Base-by-base conservation (phyloP, 2,888 invertebrate genomes). In the Caenorhabditis sinica region DNA sequence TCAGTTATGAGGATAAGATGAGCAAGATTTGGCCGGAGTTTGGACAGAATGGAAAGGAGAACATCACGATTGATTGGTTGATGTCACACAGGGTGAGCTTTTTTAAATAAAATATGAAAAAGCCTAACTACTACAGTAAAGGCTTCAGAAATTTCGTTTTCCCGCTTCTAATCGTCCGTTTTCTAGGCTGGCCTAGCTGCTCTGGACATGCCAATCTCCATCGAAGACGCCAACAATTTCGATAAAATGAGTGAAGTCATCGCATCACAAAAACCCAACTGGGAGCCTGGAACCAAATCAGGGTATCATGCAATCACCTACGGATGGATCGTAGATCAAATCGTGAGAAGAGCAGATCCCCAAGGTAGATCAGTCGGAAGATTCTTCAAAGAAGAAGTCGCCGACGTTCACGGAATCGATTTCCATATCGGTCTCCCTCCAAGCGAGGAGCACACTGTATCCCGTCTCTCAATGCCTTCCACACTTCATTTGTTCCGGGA, bases 1-100 rank as follows among this genome's bases (percentile, higher is more conserved):
- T 93, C 51, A 87, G 90, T 49, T 93, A 93, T 86, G 90, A 93
- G 28, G 92, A 93, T 61, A 91, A 88, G 40, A 92, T 94, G 20
- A 83, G 89, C 49, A 88, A 89, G 20, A 93, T 93, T 82, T 94
- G 94, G 94, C 93, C 94, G 28, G 93, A 93, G 71, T 94, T 94
- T 90, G 93, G 90, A 4, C 92, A 92, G 82, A 93, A 94, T 86
- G 93, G 93, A 8, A 94, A 94, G 85, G 93, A 93, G 49, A 86
- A 91, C 33, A 93, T 93, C 65, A 94, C 94, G 1, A 89, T 94
- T 43, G 92, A 90, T 40, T 87, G 87, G 89, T 65, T 92, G 25
- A 90, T 92, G 90, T 87, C 86, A 9, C 92, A 92, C 72, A 60
- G 88, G 65, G 88, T 89, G 15, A 33, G 85, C n/a, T n/a, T n/a